Percentiles rank a stretch among this genome's conserved stretches.
Evolutionary conservation across 2,797 vertebrate species (phyloP).

Genomic region (Thamnophis elegans): DNA sequence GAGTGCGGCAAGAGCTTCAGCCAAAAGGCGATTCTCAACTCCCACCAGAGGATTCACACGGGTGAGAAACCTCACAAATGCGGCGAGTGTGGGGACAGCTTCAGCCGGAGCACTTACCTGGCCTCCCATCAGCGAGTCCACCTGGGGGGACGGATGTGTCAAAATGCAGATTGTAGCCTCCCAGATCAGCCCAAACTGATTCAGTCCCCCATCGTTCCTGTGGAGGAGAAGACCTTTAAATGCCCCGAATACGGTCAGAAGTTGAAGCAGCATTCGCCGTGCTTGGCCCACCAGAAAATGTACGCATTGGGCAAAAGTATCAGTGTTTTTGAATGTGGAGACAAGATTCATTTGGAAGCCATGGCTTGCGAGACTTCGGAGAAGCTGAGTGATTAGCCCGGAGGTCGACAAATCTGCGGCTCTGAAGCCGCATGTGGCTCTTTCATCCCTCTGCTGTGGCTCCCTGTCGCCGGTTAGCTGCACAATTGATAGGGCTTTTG

Average conservation of each 20-base stretch:
- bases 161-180: not conserved
- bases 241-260: not conserved
- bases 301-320: slow-evolving; percentile 35
- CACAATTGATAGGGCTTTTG: too few relatives aligned
- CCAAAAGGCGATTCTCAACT: slow-evolving; percentile 44
- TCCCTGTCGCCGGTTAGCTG: too few relatives aligned
- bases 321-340: slow-evolving; percentile 32
- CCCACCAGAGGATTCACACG: slow-evolving; percentile 19
- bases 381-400: not conserved
- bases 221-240: slow-evolving; percentile 4
- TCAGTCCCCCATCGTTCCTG: slow-evolving; percentile 52
- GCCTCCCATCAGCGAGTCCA: slow-evolving; percentile 50
- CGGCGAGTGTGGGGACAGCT: slow-evolving; percentile 43
- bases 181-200: slow-evolving; percentile 42
- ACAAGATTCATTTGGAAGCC: slow-evolving; percentile 55
- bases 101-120: slow-evolving; percentile 53
- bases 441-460: too few relatives aligned
- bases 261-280: not conserved
- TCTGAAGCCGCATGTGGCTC: too few relatives aligned
- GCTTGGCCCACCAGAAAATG: not conserved
- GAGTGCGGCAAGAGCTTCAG: slow-evolving; percentile 56
- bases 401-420: too few relatives aligned
- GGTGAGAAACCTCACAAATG: slow-evolving; percentile 41
- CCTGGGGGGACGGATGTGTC: slow-evolving; percentile 16
- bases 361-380: slow-evolving; percentile 43